Base-by-base conservation (phyloP, 1,140 invertebrate genomes). In the Philotrypesis tridentata region DNA sequence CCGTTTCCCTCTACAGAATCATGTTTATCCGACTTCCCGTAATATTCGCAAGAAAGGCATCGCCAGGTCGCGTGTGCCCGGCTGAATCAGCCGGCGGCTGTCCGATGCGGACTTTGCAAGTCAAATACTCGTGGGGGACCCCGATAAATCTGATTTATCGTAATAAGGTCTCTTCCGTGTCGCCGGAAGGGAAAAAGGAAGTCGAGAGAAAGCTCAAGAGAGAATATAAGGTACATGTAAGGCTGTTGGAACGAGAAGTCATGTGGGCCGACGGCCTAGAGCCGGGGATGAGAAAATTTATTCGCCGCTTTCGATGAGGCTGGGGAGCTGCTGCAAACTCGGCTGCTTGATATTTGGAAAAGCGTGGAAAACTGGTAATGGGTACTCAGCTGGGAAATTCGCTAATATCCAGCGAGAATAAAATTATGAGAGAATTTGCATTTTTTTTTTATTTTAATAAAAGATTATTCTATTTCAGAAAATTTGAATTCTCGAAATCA, bases 61-160 rank as follows among this genome's bases (percentile, higher is more conserved):
- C 48, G 48, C 21, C 21, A 55, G 48, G 23, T 67, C n/a, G 21
- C 74, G 74, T 23, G 61, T n/a, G n/a, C 68, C 11, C 40, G 27
- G 37, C 23, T 37, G 40, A 70, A 70, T 79, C 43, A 70, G 29
- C 70, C 68, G 29, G 48, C 5, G 37, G 43, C 23, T 70, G 55
- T 40, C 71, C 72, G 61, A 73, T n/a, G 27, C 78, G 48, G 55
- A 23, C 60, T 76, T 70, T 76, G 65, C 74, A 60, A 82, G 73
- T 82, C 71, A 82, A 76, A 82, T 82, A 48, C 8, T 12, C 68
- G 29, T 43, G 29, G 55, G 55, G 17, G 29, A 21, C 27, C 81
- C 80, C 84, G 80, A 86, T 87, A 87, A 86, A 86, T 86, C 85
- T 84, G 82, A 84, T 87, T 86, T 86, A 86, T 86, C 79, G 85